phyloP scores from a whole-genome alignment of 1,140 invertebrate species.

The Andricus grossulariae region DNA sequence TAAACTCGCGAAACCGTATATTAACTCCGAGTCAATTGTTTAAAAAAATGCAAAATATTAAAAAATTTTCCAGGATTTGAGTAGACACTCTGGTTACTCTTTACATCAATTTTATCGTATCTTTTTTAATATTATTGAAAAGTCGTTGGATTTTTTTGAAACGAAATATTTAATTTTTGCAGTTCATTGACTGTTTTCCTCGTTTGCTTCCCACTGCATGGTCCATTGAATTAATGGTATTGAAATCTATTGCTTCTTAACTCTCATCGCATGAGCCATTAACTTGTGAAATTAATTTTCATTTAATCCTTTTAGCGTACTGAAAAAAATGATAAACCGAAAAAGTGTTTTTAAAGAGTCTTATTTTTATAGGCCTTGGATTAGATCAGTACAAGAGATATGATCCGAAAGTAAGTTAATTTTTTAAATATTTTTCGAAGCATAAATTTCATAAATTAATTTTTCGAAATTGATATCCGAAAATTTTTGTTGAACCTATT shows the following conservation, averaged over 20 bases:
- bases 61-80: too few species aligned
- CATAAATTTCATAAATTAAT: too few species aligned
- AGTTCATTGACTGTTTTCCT: constrained; percentile 32
- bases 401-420: constrained; percentile 91
- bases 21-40: too few species aligned
- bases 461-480: too few species aligned
- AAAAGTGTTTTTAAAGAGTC: not conserved
- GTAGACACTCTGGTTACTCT: too few species aligned
- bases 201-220: not conserved
- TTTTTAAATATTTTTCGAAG: constrained; percentile 29
- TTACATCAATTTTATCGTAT: not conserved
- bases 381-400: constrained; percentile 96
- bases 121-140: not conserved
- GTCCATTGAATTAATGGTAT: not conserved
- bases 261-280: constrained; percentile 24
- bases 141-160: not conserved
- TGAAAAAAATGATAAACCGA: not conserved
- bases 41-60: too few species aligned
- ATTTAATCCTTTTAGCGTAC: not conserved
- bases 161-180: not conserved
- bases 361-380: constrained; percentile 86
- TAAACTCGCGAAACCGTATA: too few species aligned
- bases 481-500: too few species aligned
- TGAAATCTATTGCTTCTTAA: not conserved
- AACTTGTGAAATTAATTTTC: not conserved